Evolutionary conservation across 2,113 vertebrate species (phyloP), one percentile per base, ranked within the genome.

Genomic region (Cheirogaleus medius): DNA sequence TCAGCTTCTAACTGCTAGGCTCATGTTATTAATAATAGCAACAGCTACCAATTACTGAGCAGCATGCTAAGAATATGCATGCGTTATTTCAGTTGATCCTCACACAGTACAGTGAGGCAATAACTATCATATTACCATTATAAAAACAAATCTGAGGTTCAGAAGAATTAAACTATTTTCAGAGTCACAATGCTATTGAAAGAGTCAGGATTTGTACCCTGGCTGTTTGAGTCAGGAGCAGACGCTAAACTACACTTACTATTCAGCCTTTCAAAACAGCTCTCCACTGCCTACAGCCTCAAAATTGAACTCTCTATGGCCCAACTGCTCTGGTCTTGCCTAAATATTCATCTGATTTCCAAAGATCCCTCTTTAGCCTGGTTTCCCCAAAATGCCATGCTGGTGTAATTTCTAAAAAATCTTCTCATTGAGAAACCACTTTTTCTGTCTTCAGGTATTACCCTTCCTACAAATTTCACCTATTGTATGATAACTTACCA

Each of bases 11-110:
- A 69, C 7, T n/a, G 29, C 37, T 88, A 76, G 9, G 47, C 29
- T 77, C 13, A 25, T 47, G 44, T 77, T 80, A 85, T 92, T 94
- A 88, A 81, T 86, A 91, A 81, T 80, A 84, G 60, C 58, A 85
- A 29, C 1, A 71, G 29, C n/a, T 90, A 52, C 54, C 29, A 44
- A 86, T 88, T 93, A 69, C 49, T 54, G 25, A 77, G 18, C 39
- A 88, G 21, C n/a, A 52, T 32, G 20, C 27, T 86, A 66, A 87
- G n/a, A 88, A 18, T 54, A 87, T n/a, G n/a, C n/a, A n/a, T n/a
- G n/a, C 5, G 27, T 91, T 58, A 64, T 34, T 89, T 93, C 42
- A 34, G 18, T 63, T 83, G 27, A 89, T 71, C 20, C 8, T 82
- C 78, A 64, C 7, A 13, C 3, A 54, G 25, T 85, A 10, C 13